These are phyloP conservation scores for Drosophila suboccidentalis DNA, from an alignment of 2,888 invertebrate species.

Conservation along the genomic window DNA sequence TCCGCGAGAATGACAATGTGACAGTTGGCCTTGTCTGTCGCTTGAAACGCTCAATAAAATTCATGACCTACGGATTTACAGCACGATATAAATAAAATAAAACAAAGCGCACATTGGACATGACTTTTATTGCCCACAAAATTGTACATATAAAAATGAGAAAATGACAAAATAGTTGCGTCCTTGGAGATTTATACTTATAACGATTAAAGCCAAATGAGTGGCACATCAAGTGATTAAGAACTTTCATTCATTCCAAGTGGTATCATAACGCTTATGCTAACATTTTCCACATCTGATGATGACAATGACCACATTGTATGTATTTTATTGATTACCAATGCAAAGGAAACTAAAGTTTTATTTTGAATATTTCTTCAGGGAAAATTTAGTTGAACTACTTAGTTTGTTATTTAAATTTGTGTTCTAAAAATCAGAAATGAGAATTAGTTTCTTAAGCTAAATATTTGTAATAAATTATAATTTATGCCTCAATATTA, in stretches of 20 bases:
- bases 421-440: too few species aligned
- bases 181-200: not conserved
- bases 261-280: not conserved
- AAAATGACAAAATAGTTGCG: constrained; percentile 1
- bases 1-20: constrained; percentile 20
- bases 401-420: too few species aligned
- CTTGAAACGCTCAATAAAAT: constrained; percentile 43
- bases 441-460: too few species aligned
- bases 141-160: not conserved
- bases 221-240: constrained; percentile 15
- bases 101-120: constrained; percentile 15
- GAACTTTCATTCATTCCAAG: constrained; percentile 6
- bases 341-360: not conserved
- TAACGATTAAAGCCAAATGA: constrained; percentile 29
- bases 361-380: not conserved
- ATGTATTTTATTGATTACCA: too few species aligned
- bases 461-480: too few species aligned
- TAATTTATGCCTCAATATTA: too few species aligned
- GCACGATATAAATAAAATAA: constrained; percentile 21
- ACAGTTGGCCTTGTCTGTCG: constrained; percentile 8
- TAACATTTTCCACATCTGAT: constrained; percentile 4
- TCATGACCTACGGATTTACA: constrained; percentile 29
- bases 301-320: not conserved
- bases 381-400: too few species aligned
- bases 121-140: constrained; percentile 18